Evolutionary conservation across 2,113 vertebrate genomes (phyloP).

Genomic region (Scortum barcoo): DNA sequence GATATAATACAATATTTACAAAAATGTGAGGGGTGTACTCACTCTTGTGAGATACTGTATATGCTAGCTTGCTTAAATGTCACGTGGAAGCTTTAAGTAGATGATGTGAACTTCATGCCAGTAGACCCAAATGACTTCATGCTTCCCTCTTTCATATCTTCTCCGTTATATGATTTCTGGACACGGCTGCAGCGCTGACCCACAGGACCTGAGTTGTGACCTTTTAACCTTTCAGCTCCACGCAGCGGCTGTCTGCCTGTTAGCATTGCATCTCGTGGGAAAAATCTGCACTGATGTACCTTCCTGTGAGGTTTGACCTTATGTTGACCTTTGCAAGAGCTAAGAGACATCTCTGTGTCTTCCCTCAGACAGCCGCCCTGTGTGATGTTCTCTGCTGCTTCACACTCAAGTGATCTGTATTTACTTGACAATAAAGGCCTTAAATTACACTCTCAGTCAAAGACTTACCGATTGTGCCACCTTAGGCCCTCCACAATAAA

Average conservation of each 20-base stretch:
- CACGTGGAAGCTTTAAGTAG: not conserved
- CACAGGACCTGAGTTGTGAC: not conserved
- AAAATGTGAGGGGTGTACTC: too few relatives aligned
- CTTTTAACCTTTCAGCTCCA: slow-evolving; percentile 16
- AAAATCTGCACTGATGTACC: slow-evolving; percentile 5
- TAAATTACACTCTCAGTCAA: slow-evolving; percentile 34
- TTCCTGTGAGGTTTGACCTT: slow-evolving; percentile 36
- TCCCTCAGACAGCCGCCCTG: not conserved
- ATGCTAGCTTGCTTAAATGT: not conserved
- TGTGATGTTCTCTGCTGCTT: slow-evolving; percentile 3
- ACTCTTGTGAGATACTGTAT: too few relatives aligned
- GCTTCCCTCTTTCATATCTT: not conserved
- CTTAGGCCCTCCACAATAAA: slow-evolving; percentile 38
- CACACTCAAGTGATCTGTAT: slow-evolving; percentile 7
- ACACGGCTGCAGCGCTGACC: slow-evolving; percentile 26
- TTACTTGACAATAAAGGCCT: slow-evolving; percentile 41
- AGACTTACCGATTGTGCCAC: slow-evolving; percentile 30
- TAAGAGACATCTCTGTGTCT: slow-evolving; percentile 14
- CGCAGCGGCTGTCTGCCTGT: slow-evolving; percentile 16
- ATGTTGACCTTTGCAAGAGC: slow-evolving; percentile 21
- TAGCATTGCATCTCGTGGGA: slow-evolving; percentile 11
- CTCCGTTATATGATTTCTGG: not conserved
- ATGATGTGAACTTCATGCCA: not conserved
- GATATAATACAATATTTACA: too few relatives aligned
- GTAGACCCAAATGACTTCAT: slow-evolving; percentile 1